Percentiles rank a stretch among this genome's conserved stretches.
These are phyloP conservation scores for Columba janthina DNA, from an alignment of 2,113 vertebrate species.

Conservation along the genomic window DNA sequence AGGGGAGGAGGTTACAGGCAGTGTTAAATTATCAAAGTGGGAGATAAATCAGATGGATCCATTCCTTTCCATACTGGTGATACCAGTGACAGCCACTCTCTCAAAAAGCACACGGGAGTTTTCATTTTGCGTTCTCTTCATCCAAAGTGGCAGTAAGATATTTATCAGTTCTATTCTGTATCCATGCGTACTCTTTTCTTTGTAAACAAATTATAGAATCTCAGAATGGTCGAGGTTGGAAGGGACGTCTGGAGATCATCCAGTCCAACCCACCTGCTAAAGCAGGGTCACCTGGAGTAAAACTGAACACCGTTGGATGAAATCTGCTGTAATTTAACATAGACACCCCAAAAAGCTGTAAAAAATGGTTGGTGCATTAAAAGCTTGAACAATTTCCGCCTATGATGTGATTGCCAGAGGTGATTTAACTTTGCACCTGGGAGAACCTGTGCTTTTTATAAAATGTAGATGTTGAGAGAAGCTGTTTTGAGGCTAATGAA, in stretches of 20 bases:
- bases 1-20: not conserved
- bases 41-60: not conserved
- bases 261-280: too few relatives aligned
- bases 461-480: not conserved
- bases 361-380: not conserved
- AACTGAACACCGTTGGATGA: not conserved
- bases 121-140: not conserved
- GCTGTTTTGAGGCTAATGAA: not conserved
- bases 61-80: not conserved
- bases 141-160: rapidly evolving
- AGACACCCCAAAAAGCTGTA: not conserved
- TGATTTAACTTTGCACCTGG: not conserved
- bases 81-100: not conserved
- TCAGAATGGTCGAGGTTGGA: too few relatives aligned
- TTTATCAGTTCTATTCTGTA: not conserved
- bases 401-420: not conserved
- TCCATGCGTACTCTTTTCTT: not conserved
- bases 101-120: not conserved
- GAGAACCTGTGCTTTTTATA: not conserved
- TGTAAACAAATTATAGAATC: not conserved
- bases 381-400: not conserved
- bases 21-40: not conserved
- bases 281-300: too few relatives aligned
- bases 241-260: too few relatives aligned
- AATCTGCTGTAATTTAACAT: not conserved